Evolutionary conservation across 2,888 invertebrate species (phyloP).

Genomic region (Sisyra nigra): DNA sequence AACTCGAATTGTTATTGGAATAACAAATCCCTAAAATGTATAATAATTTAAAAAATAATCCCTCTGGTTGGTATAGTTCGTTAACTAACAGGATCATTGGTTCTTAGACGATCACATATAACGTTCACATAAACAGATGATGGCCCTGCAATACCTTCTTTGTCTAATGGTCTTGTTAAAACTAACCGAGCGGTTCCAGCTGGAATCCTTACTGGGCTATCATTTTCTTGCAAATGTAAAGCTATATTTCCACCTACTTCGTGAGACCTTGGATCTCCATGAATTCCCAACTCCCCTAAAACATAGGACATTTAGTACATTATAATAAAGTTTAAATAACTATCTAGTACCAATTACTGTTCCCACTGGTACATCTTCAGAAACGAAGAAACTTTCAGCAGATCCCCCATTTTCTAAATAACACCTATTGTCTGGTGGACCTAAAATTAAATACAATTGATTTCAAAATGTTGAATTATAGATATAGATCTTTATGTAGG

Average conservation of each 20-base stretch:
- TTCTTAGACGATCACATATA: conserved; percentile 64
- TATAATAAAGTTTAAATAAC: too few species aligned
- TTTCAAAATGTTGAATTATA: not conserved
- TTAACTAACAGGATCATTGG: conserved; percentile 53
- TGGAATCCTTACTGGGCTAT: conserved; percentile 63
- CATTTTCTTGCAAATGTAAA: conserved; percentile 59
- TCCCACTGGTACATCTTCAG: conserved; percentile 69
- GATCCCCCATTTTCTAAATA: conserved; percentile 82
- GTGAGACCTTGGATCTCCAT: conserved; percentile 59
- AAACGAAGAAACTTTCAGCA: conserved; percentile 79
- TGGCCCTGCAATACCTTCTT: conserved; percentile 69
- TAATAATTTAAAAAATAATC: not conserved
- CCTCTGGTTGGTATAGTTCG: not conserved
- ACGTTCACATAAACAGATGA: conserved; percentile 75
- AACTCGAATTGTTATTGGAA: conserved; percentile 70
- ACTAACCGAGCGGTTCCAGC: conserved; percentile 68
- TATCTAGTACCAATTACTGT: conserved; percentile 58
- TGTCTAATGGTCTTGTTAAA: conserved; percentile 60
- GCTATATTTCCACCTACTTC: conserved; percentile 50
- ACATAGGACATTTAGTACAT: not conserved
- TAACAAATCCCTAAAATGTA: conserved; percentile 46
- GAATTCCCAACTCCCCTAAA: conserved; percentile 51
- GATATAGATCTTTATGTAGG: not conserved
- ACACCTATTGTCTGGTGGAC: conserved; percentile 55
- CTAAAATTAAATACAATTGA: not conserved